Conservation (phyloP, 2,888 invertebrate genomes). For the Hoplodrina ambigua region DNA sequence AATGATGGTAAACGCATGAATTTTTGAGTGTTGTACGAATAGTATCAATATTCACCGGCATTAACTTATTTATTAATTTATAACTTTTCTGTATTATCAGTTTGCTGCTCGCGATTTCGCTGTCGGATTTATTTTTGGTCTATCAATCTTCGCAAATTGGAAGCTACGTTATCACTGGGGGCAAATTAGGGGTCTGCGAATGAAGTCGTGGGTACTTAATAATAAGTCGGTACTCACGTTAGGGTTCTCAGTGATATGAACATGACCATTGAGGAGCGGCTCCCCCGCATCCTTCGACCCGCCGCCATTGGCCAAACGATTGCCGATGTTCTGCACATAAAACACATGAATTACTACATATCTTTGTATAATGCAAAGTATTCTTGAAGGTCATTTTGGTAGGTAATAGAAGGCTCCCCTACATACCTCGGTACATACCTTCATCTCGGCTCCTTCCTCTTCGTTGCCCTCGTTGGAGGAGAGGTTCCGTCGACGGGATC, state of each 20-base stretch:
- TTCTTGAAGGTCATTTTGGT: background rate
- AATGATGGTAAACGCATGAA: no score
- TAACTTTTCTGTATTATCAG: no score
- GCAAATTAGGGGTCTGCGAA: no score
- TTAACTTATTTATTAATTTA: no score
- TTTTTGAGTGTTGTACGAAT: no score
- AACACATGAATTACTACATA: conserved; percentile 20
- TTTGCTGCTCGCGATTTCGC: no score
- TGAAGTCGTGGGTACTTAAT: no score
- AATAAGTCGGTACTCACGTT: conserved; percentile 84
- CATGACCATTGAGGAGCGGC: conserved; percentile 90
- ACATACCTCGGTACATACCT: conserved; percentile 70
- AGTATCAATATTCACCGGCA: no score
- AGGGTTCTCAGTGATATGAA: conserved; percentile 93
- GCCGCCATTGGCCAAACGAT: conserved; percentile 82
- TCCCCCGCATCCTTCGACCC: conserved; percentile 82
- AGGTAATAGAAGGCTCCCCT: background rate
- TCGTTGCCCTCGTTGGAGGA: conserved; percentile 71
- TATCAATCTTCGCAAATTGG: no score
- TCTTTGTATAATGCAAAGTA: background rate
- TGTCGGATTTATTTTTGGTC: no score
- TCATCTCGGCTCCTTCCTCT: conserved; percentile 82
- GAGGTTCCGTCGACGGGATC: conserved; percentile 73
- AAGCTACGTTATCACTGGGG: no score
- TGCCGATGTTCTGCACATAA: conserved; percentile 74